Base-by-base conservation (phyloP, 2,113 vertebrate genomes). In the Paradisaea rubra region DNA sequence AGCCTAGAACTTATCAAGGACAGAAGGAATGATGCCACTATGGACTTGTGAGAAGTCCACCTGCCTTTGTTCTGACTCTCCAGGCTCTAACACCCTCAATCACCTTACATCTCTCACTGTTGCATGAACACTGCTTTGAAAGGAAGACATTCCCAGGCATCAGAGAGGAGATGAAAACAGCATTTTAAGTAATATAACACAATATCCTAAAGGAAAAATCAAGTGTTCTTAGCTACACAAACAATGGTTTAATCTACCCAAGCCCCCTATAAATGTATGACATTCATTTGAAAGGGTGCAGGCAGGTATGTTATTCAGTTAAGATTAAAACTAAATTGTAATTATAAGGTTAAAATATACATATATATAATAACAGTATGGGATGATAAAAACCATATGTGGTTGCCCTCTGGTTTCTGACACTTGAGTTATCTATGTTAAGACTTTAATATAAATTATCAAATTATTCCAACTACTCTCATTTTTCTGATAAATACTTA, bases 291-390 rank as follows among this genome's bases (percentile, higher is more conserved):
- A 76, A 74, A 77, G 70, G 60, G 24, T 53, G 16, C 16, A 35
- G 9, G 16, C 13, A 76, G 50, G 27, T 71, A 47, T 47, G 22
- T 74, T 76, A 47, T 59, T 93, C 93, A 81, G 57, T 83, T 84
- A 93, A 86, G 79, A 92, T 10, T 78, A 76, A 96, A 96, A 86
- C 24, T 35, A 84, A 94, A 91, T 53, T 53, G 69, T 23, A 69
- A 95, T 59, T 57, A 30, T 63, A 91, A 93, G 47, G 65, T 92
- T 91, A 33, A 91, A 25, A n/a, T 78, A 81, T 53, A 86, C 68
- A 83, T 18, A 47, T 84, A 83, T n/a, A n/a, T 37, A 64, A 17
- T 8, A 81, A 61, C 16, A 84, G 49, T 35, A 73, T 44, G 37
- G 6, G 33, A 70, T 66, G 37, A 92, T 59, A 82, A 52, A 74